Evolutionary conservation across 2,113 vertebrate genomes (phyloP), one percentile per base, ranked within the genome.

Genomic region (Herpetotheres cachinnans): DNA sequence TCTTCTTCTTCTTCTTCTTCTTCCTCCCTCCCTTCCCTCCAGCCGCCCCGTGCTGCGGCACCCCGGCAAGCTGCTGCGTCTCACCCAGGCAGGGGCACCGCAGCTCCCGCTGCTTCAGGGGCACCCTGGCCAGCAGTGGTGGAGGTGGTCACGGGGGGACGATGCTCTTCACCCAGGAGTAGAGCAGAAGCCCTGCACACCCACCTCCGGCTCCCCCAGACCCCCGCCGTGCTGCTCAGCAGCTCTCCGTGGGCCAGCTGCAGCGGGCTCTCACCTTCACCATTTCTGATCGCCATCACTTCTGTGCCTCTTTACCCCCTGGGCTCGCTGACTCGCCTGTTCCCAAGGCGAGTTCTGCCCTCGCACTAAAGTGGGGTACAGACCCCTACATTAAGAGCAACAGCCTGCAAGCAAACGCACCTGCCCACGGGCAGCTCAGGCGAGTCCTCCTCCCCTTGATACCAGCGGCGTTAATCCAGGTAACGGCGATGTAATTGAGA

Each of bases 281-380:
- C 27, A 3, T 7, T 32, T 11, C 40, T 13, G 8, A 36, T 2
- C 7, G 14, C n/a, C 81, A 18, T 8, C 29, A 1, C 1, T 65
- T 16, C 40, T 32, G 27, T 7, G 21, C 9, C 52, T 18, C 83
- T 49, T n/a, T 8, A 47, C 17, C 40, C 58, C 8, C 59, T 7
- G 26, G 61, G 49, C 21, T 54, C 7, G 13, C 11, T 2, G 10
- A 44, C 50, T 12, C 13, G 19, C 25, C 54, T 21, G 16, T 13
- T 50, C 8, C 59, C 63, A 25, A 13, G 62, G 30, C 3, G 13
- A 78, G 63, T 22, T 70, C 63, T 78, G 63, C 55, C 27, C 73
- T 52, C 8, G 11, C 55, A 26, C 30, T 40, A 38, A 76, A 49
- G 17, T 20, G 6, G 76, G 20, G 30, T 30, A 36, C 18, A 5